A percentile compares a stretch with the other conserved stretches of the same genome.
Conservation (phyloP, 2,113 vertebrate genomes). For the Dipodomys stephensi region DNA sequence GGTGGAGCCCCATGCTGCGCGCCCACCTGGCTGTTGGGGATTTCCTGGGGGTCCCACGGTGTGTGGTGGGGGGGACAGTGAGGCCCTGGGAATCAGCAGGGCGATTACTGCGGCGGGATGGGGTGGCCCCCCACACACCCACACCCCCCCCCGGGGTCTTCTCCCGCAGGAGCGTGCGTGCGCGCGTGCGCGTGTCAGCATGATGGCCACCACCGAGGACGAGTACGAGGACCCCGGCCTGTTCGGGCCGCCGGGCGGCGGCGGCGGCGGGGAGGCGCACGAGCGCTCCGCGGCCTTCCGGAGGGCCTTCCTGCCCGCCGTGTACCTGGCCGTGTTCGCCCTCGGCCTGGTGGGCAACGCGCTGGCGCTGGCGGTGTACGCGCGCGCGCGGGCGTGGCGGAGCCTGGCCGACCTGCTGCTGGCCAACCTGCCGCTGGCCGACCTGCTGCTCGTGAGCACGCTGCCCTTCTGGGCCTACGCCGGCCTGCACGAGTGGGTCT, state of each 20-base stretch:
- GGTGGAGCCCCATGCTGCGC: too few relatives aligned
- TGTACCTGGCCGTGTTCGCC: conserved; percentile 77
- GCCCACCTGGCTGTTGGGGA: too few relatives aligned
- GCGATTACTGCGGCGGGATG: too few relatives aligned
- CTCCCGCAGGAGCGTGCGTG: too few relatives aligned
- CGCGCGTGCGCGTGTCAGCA: too few relatives aligned
- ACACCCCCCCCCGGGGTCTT: too few relatives aligned
- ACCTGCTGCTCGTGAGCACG: conserved; percentile 84
- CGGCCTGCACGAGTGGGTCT: conserved; percentile 76
- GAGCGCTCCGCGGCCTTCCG: conserved; percentile 56
- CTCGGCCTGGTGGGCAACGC: conserved; percentile 82
- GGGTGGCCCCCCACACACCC: too few relatives aligned
- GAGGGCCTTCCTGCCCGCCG: conserved; percentile 74
- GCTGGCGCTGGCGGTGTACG: conserved; percentile 78
- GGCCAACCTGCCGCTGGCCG: conserved; percentile 84
- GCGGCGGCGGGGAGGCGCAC: neutral
- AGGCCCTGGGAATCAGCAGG: too few relatives aligned
- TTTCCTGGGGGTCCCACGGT: too few relatives aligned
- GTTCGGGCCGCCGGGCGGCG: neutral
- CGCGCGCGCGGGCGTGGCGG: conserved; percentile 81
- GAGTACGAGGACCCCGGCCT: too few relatives aligned
- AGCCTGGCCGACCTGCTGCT: conserved; percentile 81
- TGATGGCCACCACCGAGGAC: too few relatives aligned
- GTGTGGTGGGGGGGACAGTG: too few relatives aligned
- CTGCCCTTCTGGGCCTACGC: conserved; percentile 83